phyloP scores from a whole-genome alignment of 2,113 vertebrate genomes.

The Mirza zaza region DNA sequence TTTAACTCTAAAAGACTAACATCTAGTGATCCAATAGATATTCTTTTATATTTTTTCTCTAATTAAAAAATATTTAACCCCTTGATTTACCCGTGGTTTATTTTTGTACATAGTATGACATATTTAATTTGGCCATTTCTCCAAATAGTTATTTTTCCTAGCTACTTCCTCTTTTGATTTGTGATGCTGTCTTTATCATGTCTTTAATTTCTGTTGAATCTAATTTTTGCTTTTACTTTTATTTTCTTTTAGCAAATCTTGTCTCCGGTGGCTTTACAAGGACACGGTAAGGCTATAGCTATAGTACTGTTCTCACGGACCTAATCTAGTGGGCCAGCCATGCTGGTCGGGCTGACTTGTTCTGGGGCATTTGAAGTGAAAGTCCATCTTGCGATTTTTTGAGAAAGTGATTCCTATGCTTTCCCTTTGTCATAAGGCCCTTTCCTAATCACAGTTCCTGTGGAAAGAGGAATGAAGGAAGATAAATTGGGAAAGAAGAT shows the following conservation, averaged over 20 bases:
- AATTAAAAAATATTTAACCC: neutral
- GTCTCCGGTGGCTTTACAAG: neutral
- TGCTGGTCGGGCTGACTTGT: neutral
- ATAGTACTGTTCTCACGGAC: neutral
- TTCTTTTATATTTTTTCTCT: neutral
- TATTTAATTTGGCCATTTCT: neutral
- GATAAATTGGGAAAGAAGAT: neutral
- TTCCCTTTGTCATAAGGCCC: neutral
- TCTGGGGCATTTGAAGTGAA: neutral
- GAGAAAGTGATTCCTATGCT: neutral
- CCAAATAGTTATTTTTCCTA: neutral
- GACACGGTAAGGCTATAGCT: conserved; percentile 61
- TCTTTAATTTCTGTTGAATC: neutral
- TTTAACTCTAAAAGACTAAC: conserved; percentile 26
- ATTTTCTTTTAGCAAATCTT: conserved; percentile 20
- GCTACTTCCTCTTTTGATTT: neutral
- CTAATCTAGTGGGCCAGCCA: neutral
- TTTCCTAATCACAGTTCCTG: neutral
- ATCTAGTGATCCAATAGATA: neutral
- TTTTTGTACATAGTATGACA: neutral
- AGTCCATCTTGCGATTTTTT: neutral
- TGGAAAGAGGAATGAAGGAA: neutral
- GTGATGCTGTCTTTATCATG: neutral
- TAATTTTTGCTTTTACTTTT: conserved; percentile 56
- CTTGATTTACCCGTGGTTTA: neutral